Base-by-base conservation (phyloP, 2,113 vertebrate genomes). In the Aegypius monachus region DNA sequence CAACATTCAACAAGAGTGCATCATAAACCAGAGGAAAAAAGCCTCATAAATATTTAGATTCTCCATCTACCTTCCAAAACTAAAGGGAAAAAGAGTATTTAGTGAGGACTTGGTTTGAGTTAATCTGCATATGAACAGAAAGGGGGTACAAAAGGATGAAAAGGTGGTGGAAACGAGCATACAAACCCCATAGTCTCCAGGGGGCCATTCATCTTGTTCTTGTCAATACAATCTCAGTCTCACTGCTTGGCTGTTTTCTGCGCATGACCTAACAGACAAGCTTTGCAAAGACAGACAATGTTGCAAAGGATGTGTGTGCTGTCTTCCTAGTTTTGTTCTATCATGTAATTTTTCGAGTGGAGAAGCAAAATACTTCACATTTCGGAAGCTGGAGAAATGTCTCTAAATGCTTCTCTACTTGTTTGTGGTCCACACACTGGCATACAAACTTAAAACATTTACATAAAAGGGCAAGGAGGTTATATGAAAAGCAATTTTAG, bases 51-150 rank as follows among this genome's bases (percentile, higher is more conserved):
- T 98, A 98, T 98, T 98, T 98, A 98, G 97, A 95, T 96, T 96
- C 83, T 91, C 93, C 56, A 56, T 79, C 98, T 96, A 96, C 97
- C 97, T 97, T 97, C 97, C 97, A 96, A 96, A 97, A 95, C 78
- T 50, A 2, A 79, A 96, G 95, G 72, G 95, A 96, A 96, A 96
- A 95, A 90, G 92, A 92, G 95, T 96, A 94, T 98, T 98, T 98
- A 97, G 97, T 61, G 92, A 81, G 96, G 94, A 94, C 95, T 83
- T 62, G 94, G 93, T 96, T 94, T 84, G 95, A 96, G 95, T 92
- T 98, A 63, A 98, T 99, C 98, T 98, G 98, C 98, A 98, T 98
- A 98, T 98, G 98, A 99, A 98, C 97, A 93, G 63, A 74, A 94
- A 88, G 40, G 43, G 63, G 82, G 50, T 87, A 98, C 97, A 98